These are phyloP conservation scores for Gryon sp. DNA, from an alignment of 1,140 invertebrate genomes.

Conservation along the genomic window DNA sequence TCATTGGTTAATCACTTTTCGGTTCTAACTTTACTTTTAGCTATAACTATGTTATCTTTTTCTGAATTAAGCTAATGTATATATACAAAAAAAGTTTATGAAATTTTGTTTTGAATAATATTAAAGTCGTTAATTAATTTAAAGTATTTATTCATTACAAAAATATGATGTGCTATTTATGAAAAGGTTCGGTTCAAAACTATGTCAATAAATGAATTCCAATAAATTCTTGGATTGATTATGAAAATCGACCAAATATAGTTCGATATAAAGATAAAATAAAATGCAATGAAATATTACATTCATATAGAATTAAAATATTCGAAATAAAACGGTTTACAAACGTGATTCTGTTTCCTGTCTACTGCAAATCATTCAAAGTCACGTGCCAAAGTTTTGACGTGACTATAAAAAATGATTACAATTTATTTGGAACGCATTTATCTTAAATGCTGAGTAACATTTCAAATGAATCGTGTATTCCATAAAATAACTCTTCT, in stretches of 20 bases:
- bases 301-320: not conserved
- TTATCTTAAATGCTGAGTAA: conserved; percentile 4
- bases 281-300: not conserved
- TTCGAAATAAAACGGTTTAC: not conserved
- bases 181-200: not conserved
- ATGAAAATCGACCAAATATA: not conserved
- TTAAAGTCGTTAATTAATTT: no score
- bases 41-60: no score
- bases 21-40: no score
- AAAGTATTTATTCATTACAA: no score
- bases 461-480: not conserved
- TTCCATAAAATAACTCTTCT: conserved; percentile 11
- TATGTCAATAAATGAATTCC: not conserved
- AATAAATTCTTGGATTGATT: not conserved
- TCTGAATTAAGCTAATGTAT: no score
- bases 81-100: no score
- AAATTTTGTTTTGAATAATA: no score
- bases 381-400: not conserved
- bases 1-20: not conserved
- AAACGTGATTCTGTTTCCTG: not conserved
- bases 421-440: not conserved
- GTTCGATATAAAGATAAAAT: not conserved
- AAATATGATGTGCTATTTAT: no score
- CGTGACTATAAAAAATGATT: not conserved
- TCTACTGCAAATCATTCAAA: not conserved